Percentiles rank a stretch among this genome's conserved stretches.
phyloP scores from a whole-genome alignment of 64 coral and sea anemone species.

The Pocillopora damicornis region DNA sequence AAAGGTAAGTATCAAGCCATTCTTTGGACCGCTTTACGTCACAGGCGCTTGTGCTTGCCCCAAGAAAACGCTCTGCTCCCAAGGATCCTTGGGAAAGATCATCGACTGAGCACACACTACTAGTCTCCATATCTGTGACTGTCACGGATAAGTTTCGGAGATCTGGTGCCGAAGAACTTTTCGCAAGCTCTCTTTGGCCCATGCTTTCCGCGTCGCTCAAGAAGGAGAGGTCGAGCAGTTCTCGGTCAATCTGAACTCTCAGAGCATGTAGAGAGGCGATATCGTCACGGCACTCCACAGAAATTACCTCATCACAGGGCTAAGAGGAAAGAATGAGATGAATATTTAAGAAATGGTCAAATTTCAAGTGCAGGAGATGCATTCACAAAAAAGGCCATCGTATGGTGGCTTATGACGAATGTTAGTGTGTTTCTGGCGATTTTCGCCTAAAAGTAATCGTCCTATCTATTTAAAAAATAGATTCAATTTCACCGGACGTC shows the following conservation, averaged over 20 bases:
- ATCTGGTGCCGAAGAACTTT: conserved; percentile 56
- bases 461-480: too few relatives aligned
- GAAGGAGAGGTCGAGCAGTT: conserved; percentile 41
- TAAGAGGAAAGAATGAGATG: not conserved
- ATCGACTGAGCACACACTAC: conserved; percentile 73
- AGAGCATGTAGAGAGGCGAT: conserved; percentile 56
- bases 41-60: not conserved
- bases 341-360: too few relatives aligned
- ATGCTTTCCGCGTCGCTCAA: conserved; percentile 9
- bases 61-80: not conserved
- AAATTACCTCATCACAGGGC: conserved; percentile 60
- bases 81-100: conserved; percentile 56
- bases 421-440: too few relatives aligned
- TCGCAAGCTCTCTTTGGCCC: conserved; percentile 5
- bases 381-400: too few relatives aligned
- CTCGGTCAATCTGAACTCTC: conserved; percentile 52
- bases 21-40: conserved; percentile 6
- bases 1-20: conserved; percentile 37
- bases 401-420: too few relatives aligned
- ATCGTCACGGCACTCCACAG: conserved; percentile 33
- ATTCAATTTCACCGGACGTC: too few relatives aligned
- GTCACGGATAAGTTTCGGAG: conserved; percentile 49
- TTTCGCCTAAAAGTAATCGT: too few relatives aligned
- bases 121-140: conserved; percentile 60
- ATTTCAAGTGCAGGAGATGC: too few relatives aligned